Base-by-base conservation (phyloP, 1,140 invertebrate genomes). In the Cepaea nemoralis region DNA sequence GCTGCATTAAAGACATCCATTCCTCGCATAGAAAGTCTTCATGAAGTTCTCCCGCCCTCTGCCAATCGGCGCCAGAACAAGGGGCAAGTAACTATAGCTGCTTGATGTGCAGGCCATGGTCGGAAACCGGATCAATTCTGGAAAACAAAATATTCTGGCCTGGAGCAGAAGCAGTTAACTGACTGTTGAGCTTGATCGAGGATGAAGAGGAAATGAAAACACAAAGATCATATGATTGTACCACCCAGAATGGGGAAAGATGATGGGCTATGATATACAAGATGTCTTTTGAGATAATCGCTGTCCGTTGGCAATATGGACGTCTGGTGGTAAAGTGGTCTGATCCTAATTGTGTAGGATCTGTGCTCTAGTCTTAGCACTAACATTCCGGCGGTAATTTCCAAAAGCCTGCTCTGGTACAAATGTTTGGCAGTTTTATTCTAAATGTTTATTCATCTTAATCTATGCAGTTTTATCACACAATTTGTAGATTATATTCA, bases 41-140 rank as follows among this genome's bases (percentile, higher is more conserved):
- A 55, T 22, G 50, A 39, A 35, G 1, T 39, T 71, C 19, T 45
- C 69, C 69, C 37, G 69, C 69, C 69, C 24, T 24, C 69, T 71
- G 69, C 69, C 69, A 71, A 71, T 75, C 45, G 73, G 73, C 73
- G 73, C 73, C 73, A 75, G 12, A 75, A 75, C 73, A 75, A 75
- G 73, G 73, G 73, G 73, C 73, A 50, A 55, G 73, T 75, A 75
- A 75, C 31, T 50, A 35, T 75, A 75, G 73, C 73, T 27, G 73
- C 73, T 75, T 75, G 73, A 75, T 50, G 73, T 75, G 45, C 40
- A 75, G 73, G 35, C 3, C 16, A 75, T 50, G 14, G n/a, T 3
- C 12, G 42, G 73, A 50, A 75, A 75, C 45, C 42, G 31, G 73
- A 75, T 5, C 48, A 45, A 75, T 75, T 75, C 37, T 48, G 8